These are phyloP conservation scores for Protosalanx chinensis DNA, from an alignment of 2,797 vertebrate species.

Conservation along the genomic window DNA sequence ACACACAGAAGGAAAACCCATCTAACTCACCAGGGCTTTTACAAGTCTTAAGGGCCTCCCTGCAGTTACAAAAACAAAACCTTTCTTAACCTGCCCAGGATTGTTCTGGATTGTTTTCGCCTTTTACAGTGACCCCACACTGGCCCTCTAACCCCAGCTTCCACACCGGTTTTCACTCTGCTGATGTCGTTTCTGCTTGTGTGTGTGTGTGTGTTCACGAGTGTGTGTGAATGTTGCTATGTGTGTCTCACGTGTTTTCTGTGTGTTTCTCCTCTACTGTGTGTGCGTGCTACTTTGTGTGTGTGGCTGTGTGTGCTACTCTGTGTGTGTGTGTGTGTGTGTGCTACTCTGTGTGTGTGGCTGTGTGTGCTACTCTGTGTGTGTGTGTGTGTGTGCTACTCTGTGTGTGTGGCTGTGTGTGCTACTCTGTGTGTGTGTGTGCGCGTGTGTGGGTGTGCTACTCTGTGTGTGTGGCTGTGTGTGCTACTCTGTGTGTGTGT, in stretches of 20 bases:
- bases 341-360: constrained; percentile 3
- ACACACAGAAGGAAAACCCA: not conserved
- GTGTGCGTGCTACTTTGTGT: constrained; percentile 1
- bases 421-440: constrained; percentile 40
- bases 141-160: constrained; percentile 16
- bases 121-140: constrained; percentile 32
- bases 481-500: not conserved
- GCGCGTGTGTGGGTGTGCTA: too few relatives aligned
- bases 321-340: constrained; percentile 16
- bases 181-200: constrained; percentile 6
- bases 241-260: too few relatives aligned
- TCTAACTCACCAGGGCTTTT: not conserved
- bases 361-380: constrained; percentile 1
- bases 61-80: constrained; percentile 46
- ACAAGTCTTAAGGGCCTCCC: constrained; percentile 6
- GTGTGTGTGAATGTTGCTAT: not conserved
- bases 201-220: not conserved
- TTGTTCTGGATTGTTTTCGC: constrained; percentile 30
- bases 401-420: constrained; percentile 4
- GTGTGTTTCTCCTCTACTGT: too few relatives aligned
- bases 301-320: not conserved
- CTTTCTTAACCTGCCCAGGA: constrained; percentile 36
- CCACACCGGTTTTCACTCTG: constrained; percentile 31
- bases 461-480: not conserved
- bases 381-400: constrained; percentile 6